A percentile compares a stretch with the other conserved stretches of the same genome.
phyloP scores from a whole-genome alignment of 2,888 invertebrate species.

The Xestia c-nigrum region DNA sequence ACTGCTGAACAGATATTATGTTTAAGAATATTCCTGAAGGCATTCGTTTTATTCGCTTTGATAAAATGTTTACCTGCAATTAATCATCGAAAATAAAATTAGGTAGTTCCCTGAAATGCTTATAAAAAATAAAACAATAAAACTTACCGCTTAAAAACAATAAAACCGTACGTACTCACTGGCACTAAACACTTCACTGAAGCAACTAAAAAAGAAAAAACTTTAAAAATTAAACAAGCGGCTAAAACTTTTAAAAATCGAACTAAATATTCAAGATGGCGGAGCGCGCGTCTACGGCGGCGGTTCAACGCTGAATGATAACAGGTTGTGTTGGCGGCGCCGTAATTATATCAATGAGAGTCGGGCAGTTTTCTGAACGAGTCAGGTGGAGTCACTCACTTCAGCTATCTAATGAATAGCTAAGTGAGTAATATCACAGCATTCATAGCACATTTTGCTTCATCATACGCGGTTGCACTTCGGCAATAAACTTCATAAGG shows the following conservation, averaged over 20 bases:
- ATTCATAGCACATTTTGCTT: constrained; percentile 47
- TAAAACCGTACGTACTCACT: constrained; percentile 51
- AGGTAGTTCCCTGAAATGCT: background rate
- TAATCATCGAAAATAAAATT: background rate
- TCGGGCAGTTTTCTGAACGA: constrained; percentile 50
- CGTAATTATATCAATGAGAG: constrained; percentile 72
- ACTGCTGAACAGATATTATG: background rate
- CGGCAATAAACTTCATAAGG: constrained; percentile 18
- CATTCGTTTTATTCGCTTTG: background rate
- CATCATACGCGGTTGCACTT: constrained; percentile 58
- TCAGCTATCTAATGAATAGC: constrained; percentile 45
- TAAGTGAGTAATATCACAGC: constrained; percentile 47
- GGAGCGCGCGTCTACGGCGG: constrained; percentile 74
- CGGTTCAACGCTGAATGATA: constrained; percentile 80
- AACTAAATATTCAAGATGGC: constrained; percentile 58
- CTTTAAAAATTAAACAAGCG: constrained; percentile 31
- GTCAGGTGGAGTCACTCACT: constrained; percentile 66
- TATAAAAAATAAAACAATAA: background rate
- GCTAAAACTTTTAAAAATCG: constrained; percentile 63
- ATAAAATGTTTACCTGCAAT: background rate
- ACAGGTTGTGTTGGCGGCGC: constrained; percentile 69
- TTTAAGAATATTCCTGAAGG: background rate
- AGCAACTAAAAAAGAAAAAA: constrained; percentile 15
- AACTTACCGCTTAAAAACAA: constrained; percentile 59
- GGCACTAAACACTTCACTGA: constrained; percentile 57